Base-by-base conservation (phyloP, 2,113 vertebrate species). In the Mungos mungo region DNA sequence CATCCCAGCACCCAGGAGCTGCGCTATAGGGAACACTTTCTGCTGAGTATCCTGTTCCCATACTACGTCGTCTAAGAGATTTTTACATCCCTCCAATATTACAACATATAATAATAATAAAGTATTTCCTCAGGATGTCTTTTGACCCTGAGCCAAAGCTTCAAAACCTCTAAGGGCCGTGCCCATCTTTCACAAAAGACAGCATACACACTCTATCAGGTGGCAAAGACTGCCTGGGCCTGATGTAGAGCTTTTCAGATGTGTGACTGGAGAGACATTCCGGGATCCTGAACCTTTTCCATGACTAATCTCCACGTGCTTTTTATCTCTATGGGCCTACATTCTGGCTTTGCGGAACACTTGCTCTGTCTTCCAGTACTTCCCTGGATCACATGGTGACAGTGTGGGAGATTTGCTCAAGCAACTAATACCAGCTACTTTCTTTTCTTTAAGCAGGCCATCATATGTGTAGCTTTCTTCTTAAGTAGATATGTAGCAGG, bases 361-460 rank as follows among this genome's bases (percentile, higher is more conserved):
- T 98, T 99, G 98, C 98, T 47, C 97, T 99, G 68, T 98, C 98
- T 3, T 99, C 98, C 15, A 99, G 99, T 0, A 98, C 99, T 7
- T 99, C 99, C 2, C 90, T 99, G 31, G 99, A 99, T 97, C 99
- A 99, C 95, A 99, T 99, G 0, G 99, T 99, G 0, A 99, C 99
- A 99, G 99, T 99, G 15, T 7, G 38, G n/a, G 91, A 97, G 68
- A 65, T 85, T 35, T 54, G 33, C 35, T 60, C 29, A 82, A 63
- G 31, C 27, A 72, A 41, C 57, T 69, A 80, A 54, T 72, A 14
- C 13, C 71, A 14, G 12, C 23, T 66, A 3, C 13, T 41, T 80
- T 63, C n/a, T 91, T 7, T 65, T 1, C 29, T 74, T 83, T 68
- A 66, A 18, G 21, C 7, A 81, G 38, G 12, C 1, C 18, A 33